Evolutionary conservation across 2,113 vertebrate species (phyloP).

Genomic region (Percina caprodes): DNA sequence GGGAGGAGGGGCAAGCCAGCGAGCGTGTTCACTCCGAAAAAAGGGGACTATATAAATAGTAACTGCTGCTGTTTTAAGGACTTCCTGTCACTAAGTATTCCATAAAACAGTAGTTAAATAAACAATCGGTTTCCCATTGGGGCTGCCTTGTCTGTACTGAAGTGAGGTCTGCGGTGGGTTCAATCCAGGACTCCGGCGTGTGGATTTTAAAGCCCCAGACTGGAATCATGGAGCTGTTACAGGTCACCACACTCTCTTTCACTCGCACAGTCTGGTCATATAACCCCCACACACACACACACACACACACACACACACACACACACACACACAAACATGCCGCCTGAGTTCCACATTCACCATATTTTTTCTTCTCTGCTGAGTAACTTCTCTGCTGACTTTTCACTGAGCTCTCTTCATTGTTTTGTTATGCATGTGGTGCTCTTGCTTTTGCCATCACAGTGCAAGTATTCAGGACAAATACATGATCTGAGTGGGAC

Average conservation of each 20-base stretch:
- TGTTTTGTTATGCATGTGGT: constrained; percentile 41
- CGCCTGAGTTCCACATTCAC: constrained; percentile 58
- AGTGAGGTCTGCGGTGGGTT: constrained; percentile 67
- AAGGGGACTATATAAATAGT: constrained; percentile 84
- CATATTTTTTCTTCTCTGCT: constrained; percentile 29
- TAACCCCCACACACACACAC: constrained; percentile 60
- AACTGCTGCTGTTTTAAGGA: constrained; percentile 86
- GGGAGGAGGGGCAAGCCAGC: constrained; percentile 64
- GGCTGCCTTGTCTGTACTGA: constrained; percentile 60
- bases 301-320: constrained; percentile 44
- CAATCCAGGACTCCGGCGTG: constrained; percentile 64
- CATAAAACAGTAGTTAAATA: constrained; percentile 85
- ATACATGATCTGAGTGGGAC: constrained; percentile 23
- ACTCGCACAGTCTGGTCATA: constrained; percentile 68
- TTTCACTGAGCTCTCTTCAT: constrained; percentile 38
- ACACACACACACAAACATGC: constrained; percentile 43
- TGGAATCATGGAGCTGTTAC: constrained; percentile 74
- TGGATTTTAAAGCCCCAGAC: constrained; percentile 76
- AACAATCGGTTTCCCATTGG: constrained; percentile 81
- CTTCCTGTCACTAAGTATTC: constrained; percentile 84
- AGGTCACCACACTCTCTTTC: constrained; percentile 79
- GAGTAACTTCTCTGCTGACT: constrained; percentile 47
- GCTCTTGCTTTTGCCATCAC: constrained; percentile 12
- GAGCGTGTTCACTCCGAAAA: constrained; percentile 81
- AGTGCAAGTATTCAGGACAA: constrained; percentile 7